These are phyloP conservation scores for Tenualosa thibaudeaui DNA, from an alignment of 2,797 vertebrate genomes.

Conservation along the genomic window DNA sequence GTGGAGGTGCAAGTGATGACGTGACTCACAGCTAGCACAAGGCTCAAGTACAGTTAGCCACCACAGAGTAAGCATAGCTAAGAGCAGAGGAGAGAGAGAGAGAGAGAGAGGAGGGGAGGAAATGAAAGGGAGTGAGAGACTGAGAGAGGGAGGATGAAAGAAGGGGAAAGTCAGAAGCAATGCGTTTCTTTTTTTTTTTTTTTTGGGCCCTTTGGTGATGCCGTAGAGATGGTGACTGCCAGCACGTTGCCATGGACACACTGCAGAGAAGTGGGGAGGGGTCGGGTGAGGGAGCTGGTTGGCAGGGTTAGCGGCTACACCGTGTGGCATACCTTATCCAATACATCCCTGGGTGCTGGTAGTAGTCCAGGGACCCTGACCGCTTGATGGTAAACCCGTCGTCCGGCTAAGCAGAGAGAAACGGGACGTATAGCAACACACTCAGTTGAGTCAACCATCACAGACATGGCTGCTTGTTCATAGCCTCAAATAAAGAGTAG, in stretches of 20 bases:
- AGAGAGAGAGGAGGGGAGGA: neutral
- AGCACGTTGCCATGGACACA: constrained; percentile 93
- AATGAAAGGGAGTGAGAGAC: neutral
- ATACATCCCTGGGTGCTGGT: constrained; percentile 94
- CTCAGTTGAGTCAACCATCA: constrained; percentile 84
- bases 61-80: neutral
- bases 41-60: constrained; percentile 20
- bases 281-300: constrained; percentile 49
- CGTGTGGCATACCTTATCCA: constrained; percentile 96
- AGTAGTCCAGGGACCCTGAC: constrained; percentile 98
- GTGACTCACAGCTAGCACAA: constrained; percentile 17
- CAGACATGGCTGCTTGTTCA: constrained; percentile 28
- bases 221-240: constrained; percentile 85
- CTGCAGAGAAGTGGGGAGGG: constrained; percentile 64
- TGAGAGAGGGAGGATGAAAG: constrained; percentile 50
- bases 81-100: constrained; percentile 1
- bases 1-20: neutral
- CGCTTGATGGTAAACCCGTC: constrained; percentile 97
- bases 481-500: neutral
- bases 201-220: constrained; percentile 60
- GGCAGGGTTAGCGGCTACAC: constrained; percentile 70
- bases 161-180: constrained; percentile 77
- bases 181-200: constrained; percentile 50
- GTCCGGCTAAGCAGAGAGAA: constrained; percentile 95
- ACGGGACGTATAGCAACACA: constrained; percentile 80